These are phyloP conservation scores for Gymnobelideus leadbeateri DNA, from an alignment of 2,113 vertebrate genomes.

Conservation along the genomic window DNA sequence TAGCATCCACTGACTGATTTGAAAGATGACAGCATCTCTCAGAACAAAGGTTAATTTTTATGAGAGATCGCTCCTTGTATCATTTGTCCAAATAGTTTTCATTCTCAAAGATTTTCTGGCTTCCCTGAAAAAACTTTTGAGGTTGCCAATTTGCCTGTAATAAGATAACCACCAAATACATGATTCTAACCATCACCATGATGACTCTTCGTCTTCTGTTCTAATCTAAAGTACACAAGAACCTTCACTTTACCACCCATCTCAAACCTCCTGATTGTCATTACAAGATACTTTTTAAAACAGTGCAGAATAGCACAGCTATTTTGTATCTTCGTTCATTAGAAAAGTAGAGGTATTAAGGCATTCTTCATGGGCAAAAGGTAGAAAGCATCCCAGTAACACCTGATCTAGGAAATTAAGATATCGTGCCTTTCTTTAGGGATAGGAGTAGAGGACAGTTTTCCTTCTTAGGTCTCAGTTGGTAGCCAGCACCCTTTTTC, in stretches of 20 bases:
- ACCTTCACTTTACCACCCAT: background rate
- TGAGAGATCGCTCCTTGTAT: background rate
- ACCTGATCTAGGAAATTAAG: constrained; percentile 37
- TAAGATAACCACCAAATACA: background rate
- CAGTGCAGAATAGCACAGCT: background rate
- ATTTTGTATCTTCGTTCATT: constrained; percentile 38
- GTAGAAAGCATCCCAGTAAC: constrained; percentile 31
- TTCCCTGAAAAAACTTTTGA: background rate
- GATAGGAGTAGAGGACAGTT: background rate
- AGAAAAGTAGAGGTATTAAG: constrained; percentile 44
- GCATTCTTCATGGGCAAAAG: constrained; percentile 7
- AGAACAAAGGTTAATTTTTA: background rate
- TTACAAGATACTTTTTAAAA: background rate
- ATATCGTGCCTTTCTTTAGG: constrained; percentile 24
- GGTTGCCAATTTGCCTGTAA: background rate
- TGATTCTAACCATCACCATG: constrained; percentile 15
- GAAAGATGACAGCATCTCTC: background rate
- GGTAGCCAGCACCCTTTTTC: background rate
- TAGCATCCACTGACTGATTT: background rate
- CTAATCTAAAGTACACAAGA: background rate
- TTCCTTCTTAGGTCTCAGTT: background rate
- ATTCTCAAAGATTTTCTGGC: background rate
- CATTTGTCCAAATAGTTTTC: constrained; percentile 1
- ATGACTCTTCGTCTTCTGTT: constrained; percentile 26
- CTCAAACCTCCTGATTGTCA: background rate